Evolutionary conservation across 2,888 invertebrate genomes (phyloP), one percentile per base, ranked within the genome.

Genomic region (Mactromeris polynyma): DNA sequence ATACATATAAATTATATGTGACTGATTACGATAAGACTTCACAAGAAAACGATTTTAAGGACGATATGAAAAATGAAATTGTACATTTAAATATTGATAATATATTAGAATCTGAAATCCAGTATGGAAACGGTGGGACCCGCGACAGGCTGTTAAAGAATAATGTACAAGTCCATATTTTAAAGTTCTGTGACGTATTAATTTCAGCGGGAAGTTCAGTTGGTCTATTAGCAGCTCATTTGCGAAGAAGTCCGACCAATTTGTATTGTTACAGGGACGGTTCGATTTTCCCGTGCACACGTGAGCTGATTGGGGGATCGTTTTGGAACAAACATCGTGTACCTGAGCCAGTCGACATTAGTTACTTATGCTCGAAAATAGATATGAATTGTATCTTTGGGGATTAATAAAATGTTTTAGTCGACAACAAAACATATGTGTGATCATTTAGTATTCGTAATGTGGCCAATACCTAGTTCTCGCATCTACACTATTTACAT

Each of bases 261-360:
- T 58, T 82, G 17, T 82, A 40, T 40, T 82, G 82, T 64, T 82
- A 40, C n/a, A 64, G 82, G 31, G 9, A 64, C 38, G 40, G 64
- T n/a, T 17, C 36, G 26, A 42, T 69, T 2, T 64, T 64, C 58
- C 64, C 64, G 19, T 82, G 82, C 14, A 82, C 7, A 19, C 58
- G 82, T n/a, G 82, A 82, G 64, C 36, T 82, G 9, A 82, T 82
- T 26, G 38, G 58, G 2, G 82, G 82, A 40, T 64, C 82, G 36
- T 82, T 82, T 26, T 14, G 81, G 58, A 58, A 21, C 0, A 21
- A 58, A 58, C 21, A 58, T 26, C n/a, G 7, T 26, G 1, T 26
- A 7, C 21, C 21, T 21, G 21, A n/a, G 26, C 58, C n/a, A 1
- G 26, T 58, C 7, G 58, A 58, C n/a, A 58, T 21, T 21, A 21